These are phyloP conservation scores for Antigone vipio DNA, from an alignment of 2,113 vertebrate genomes.

Conservation along the genomic window DNA sequence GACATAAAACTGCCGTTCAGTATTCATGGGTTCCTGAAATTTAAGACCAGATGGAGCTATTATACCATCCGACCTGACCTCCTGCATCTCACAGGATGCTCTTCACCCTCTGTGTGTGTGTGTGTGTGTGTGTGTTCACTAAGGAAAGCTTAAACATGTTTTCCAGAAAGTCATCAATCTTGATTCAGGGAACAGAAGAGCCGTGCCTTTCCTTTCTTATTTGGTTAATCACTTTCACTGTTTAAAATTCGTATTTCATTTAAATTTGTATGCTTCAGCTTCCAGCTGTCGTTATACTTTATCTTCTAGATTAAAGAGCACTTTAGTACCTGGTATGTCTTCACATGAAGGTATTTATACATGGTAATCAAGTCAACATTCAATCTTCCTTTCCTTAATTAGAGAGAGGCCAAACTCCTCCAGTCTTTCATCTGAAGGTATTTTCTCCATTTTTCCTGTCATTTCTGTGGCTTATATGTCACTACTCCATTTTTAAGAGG, in stretches of 20 bases:
- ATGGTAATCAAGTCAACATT: neutral
- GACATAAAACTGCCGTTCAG: neutral
- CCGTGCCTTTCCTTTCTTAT: neutral
- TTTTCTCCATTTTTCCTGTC: neutral
- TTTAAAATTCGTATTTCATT: neutral
- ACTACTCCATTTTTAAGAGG: rapidly evolving
- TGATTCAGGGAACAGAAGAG: neutral
- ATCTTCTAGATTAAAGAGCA: neutral
- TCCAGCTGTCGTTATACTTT: neutral
- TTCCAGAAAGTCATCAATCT: neutral
- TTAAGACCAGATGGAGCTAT: neutral
- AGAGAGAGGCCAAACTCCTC: neutral
- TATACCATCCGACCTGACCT: neutral
- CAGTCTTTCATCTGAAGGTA: neutral
- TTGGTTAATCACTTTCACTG: neutral
- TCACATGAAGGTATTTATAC: neutral
- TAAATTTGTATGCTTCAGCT: neutral
- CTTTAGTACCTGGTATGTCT: neutral
- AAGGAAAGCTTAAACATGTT: neutral
- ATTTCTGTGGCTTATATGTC: rapidly evolving
- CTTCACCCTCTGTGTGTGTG: neutral
- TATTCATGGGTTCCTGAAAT: neutral
- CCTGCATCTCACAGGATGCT: neutral
- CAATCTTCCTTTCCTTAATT: neutral
- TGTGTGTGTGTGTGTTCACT: neutral